Evolutionary conservation across 2,797 vertebrate genomes (phyloP).

Genomic region (Falco biarmicus): DNA sequence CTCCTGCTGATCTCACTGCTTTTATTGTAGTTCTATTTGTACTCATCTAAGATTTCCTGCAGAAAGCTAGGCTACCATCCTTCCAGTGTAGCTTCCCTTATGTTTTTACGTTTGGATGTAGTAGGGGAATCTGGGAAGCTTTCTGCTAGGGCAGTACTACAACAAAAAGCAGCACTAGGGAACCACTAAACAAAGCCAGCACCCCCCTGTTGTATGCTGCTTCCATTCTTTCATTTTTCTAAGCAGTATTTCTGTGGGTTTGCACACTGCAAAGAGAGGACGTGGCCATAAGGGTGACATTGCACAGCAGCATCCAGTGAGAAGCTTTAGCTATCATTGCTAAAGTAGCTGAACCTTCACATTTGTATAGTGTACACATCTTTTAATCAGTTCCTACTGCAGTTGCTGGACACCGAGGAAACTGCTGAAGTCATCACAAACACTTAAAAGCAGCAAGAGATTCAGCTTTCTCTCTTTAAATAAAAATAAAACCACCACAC

Average conservation of each 20-base stretch:
- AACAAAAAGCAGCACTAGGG: neutral
- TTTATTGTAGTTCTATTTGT: neutral
- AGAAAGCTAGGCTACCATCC: neutral
- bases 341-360: neutral
- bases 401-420: neutral
- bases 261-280: neutral
- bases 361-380: neutral
- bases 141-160: neutral
- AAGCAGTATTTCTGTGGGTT: neutral
- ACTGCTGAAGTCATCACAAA: neutral
- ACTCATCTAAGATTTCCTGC: neutral
- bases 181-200: neutral
- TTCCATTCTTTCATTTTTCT: neutral
- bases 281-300: neutral
- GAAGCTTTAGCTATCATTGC: neutral
- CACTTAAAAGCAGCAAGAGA: neutral
- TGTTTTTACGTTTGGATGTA: neutral
- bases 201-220: neutral
- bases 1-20: neutral
- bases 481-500: fast-evolving
- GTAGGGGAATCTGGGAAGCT: neutral
- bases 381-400: neutral
- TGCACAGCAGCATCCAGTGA: neutral
- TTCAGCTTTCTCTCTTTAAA: neutral
- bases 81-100: neutral